Evolutionary conservation across 2,888 invertebrate species (phyloP), one percentile per base, ranked within the genome.

Genomic region (Napeogenes sylphis): DNA sequence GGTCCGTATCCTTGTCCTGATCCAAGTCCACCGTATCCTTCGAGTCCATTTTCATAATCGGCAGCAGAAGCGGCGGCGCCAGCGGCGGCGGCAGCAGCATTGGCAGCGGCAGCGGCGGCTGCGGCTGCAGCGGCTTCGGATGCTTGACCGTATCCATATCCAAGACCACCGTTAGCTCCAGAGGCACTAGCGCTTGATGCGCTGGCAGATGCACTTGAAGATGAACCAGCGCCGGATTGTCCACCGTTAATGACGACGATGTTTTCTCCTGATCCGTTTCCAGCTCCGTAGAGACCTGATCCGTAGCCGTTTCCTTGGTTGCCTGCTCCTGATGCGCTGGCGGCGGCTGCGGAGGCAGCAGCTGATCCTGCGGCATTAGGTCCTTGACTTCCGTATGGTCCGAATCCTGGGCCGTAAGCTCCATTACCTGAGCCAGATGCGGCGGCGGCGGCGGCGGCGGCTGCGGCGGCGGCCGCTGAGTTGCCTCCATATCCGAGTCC

Each of bases 151-250:
- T 47, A 14, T 5, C n/a, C n/a, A 14, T 58, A 21, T 45, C 47
- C 47, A n/a, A 14, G 14, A 14, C 47, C 47, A 47, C 47, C 47
- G n/a, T 47, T 47, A 47, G 47, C 14, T 47, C 47, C 47, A 5
- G 47, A 47, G 13, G 47, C n/a, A 47, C 14, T 5, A 47, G 47
- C 47, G n/a, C 47, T 47, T n/a, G 47, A 12, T 47, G 47, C 61
- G 59, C 14, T 13, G 2, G 65, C 5, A 55, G 66, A 59, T 5
- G 67, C 63, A 55, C 66, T 65, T 12, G 70, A 58, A 6, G 62
- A 2, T 2, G 47, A 47, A n/a, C 47, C 47, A n/a, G 47, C 47
- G 2, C 47, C 47, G 5, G 47, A 47, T 47, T n/a, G 14, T n/a
- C 47, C 47, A 47, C 3, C 47, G 4, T 47, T 47, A 14, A 47